A percentile compares a stretch with the other conserved stretches of the same genome.
phyloP scores from a whole-genome alignment of 2,797 vertebrate species.

The Fringilla coelebs region DNA sequence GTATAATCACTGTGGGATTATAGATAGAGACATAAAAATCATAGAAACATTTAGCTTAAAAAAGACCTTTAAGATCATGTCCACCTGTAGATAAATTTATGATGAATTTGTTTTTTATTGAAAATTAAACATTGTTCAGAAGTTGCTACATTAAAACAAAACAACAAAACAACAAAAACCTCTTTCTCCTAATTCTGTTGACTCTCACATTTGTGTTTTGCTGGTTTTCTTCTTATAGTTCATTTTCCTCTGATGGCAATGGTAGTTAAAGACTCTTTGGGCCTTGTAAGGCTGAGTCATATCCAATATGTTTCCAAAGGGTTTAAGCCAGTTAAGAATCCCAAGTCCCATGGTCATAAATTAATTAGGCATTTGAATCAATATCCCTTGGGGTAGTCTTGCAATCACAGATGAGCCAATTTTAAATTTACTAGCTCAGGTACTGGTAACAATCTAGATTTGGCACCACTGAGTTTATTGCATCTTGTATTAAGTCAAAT shows the following conservation, averaged over 20 bases:
- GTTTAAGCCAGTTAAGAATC: neutral
- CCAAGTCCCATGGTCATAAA: neutral
- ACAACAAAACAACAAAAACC: accelerated
- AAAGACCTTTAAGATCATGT: neutral
- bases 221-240: neutral
- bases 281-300: neutral
- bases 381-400: neutral
- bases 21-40: neutral
- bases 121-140: neutral
- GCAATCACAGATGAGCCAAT: neutral
- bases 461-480: neutral
- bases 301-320: neutral
- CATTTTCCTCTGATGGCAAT: neutral
- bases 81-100: neutral
- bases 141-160: neutral
- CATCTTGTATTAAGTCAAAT: neutral
- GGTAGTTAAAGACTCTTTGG: neutral
- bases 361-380: neutral
- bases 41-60: neutral
- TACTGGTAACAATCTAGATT: neutral
- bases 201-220: neutral
- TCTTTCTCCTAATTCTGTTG: neutral
- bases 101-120: neutral
- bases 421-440: neutral
- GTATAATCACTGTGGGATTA: neutral